These are phyloP conservation scores for Lytechinus variegatus DNA, from an alignment of 35 echinoderm and acorn worm species.

Conservation along the genomic window DNA sequence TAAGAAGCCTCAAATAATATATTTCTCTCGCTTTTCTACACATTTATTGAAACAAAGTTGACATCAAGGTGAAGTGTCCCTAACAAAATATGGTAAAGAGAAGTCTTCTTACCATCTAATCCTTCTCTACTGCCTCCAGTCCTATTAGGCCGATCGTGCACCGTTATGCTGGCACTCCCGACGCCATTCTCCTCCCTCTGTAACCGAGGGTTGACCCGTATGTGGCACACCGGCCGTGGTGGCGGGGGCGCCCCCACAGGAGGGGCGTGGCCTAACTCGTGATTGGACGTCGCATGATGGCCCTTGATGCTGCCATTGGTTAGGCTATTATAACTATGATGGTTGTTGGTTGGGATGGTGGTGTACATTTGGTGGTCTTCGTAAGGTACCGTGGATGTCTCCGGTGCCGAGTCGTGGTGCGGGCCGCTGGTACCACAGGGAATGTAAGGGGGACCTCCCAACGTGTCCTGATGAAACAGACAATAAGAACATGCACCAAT, in stretches of 20 bases:
- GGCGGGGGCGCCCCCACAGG: not conserved
- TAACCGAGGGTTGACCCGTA: conserved; percentile 37
- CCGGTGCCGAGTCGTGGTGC: conserved; percentile 30
- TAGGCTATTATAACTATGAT: not conserved
- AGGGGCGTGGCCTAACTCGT: not conserved
- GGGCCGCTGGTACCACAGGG: conserved; percentile 24
- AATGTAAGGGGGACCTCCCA: conserved; percentile 37
- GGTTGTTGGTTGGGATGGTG: not conserved
- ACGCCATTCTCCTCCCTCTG: not conserved
- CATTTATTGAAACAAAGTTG: too few relatives aligned
- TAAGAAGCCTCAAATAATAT: too few relatives aligned
- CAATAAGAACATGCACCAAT: not conserved
- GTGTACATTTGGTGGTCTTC: not conserved
- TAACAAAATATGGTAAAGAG: too few relatives aligned
- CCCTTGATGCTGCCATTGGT: not conserved
- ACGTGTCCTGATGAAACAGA: not conserved
- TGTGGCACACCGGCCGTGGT: conserved; percentile 39
- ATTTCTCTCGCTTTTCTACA: too few relatives aligned
- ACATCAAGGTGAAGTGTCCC: too few relatives aligned
- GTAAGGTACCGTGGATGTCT: not conserved
- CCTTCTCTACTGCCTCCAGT: conserved; percentile 25
- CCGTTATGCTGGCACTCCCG: conserved; percentile 17
- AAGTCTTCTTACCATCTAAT: not conserved
- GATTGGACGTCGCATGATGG: conserved; percentile 27
- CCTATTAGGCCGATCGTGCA: conserved; percentile 35